Evolutionary conservation across 1,140 invertebrate species (phyloP).

Genomic region (Conus betulinus): DNA sequence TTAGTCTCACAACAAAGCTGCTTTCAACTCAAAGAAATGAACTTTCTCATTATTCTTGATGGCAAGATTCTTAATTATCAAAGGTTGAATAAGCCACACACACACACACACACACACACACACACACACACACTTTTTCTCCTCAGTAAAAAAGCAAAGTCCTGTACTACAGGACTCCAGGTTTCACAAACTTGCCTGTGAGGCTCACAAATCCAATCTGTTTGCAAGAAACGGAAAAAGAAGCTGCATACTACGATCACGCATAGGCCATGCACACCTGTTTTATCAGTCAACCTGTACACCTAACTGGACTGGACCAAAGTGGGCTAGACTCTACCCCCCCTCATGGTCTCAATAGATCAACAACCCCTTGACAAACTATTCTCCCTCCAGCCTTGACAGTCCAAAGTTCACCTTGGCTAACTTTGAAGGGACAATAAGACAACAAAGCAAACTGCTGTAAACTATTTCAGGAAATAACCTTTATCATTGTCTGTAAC

Average conservation of each 20-base stretch:
- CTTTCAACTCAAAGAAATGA: background rate
- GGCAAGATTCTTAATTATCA: too few species aligned
- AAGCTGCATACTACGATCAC: background rate
- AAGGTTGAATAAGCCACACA: too few species aligned
- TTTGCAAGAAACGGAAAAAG: too few species aligned
- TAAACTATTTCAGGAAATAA: background rate
- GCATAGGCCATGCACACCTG: background rate
- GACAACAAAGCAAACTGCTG: background rate
- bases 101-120: too few species aligned
- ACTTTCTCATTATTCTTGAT: too few species aligned
- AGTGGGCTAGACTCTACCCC: background rate
- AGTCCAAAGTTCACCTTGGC: background rate
- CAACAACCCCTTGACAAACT: background rate
- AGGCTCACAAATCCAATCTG: too few species aligned
- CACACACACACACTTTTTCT: background rate
- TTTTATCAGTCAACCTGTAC: background rate
- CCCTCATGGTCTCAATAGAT: background rate
- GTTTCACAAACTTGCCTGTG: too few species aligned
- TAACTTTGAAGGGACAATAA: background rate
- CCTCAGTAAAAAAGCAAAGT: background rate
- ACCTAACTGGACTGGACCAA: too few species aligned
- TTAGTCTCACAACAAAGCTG: background rate
- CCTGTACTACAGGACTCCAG: too few species aligned
- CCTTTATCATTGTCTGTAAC: background rate
- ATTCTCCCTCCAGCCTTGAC: background rate